These are phyloP conservation scores for Gallinago media DNA, from an alignment of 2,113 vertebrate genomes.

Conservation along the genomic window DNA sequence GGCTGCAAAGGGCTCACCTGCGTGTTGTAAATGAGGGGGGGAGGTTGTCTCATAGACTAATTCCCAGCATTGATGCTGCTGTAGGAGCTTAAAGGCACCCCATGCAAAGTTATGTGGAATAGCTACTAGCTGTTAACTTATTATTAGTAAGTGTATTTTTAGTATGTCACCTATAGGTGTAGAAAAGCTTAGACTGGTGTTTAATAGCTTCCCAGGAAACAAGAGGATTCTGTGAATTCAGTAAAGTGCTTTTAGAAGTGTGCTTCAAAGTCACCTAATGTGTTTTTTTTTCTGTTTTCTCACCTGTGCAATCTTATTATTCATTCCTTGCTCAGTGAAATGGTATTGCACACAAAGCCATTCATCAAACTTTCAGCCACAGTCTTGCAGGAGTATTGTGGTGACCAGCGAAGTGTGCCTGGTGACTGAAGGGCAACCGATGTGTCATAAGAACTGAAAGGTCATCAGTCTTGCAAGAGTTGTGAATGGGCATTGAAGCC, in stretches of 20 bases:
- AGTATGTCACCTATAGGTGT: fast-evolving
- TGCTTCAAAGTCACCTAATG: neutral
- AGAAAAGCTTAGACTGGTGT: neutral
- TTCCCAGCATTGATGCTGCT: neutral
- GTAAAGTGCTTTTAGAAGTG: neutral
- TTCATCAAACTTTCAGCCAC: neutral
- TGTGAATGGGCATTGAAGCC: neutral
- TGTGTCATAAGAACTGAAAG: neutral
- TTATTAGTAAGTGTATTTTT: neutral
- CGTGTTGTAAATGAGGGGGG: fast-evolving
- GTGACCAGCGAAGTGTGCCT: neutral
- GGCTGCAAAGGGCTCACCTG: neutral
- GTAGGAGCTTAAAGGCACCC: neutral
- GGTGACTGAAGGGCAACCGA: neutral
- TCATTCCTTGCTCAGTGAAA: neutral
- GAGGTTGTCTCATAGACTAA: fast-evolving
- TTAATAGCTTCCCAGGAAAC: neutral
- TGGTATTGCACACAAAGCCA: fast-evolving
- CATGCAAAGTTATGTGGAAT: neutral
- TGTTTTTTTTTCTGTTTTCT: neutral
- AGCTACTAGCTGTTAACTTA: neutral
- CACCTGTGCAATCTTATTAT: neutral
- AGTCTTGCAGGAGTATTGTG: neutral
- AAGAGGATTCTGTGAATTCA: neutral
- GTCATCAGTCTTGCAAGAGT: neutral